phyloP scores from a whole-genome alignment of 2,888 invertebrate species.

The Molorchus minor region DNA sequence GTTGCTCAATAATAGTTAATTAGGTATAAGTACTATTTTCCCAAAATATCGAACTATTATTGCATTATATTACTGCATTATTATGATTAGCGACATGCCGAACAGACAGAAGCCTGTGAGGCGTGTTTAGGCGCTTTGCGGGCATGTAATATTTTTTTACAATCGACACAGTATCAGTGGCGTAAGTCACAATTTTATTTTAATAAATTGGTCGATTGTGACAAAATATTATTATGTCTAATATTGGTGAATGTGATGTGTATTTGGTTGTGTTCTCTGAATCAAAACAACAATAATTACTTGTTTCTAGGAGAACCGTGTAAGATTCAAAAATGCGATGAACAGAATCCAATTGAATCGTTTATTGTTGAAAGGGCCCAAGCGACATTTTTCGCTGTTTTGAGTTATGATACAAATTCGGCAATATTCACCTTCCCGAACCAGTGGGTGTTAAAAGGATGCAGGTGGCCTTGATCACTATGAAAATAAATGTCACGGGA shows the following conservation, averaged over 20 bases:
- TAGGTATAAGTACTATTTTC: constrained; percentile 18
- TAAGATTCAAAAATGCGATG: constrained; percentile 8
- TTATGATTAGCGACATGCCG: constrained; percentile 6
- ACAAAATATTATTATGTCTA: neutral
- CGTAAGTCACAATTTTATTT: neutral
- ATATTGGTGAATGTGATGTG: neutral
- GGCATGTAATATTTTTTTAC: constrained; percentile 1
- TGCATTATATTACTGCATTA: no score
- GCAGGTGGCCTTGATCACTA: no score
- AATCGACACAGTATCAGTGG: constrained; percentile 1
- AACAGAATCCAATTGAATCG: constrained; percentile 16
- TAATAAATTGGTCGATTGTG: neutral
- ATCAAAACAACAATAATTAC: constrained; percentile 9
- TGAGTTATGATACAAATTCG: no score
- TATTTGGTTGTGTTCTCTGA: constrained; percentile 6
- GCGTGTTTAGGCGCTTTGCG: constrained; percentile 4
- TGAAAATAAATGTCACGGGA: no score
- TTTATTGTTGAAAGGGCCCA: no score
- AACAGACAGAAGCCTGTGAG: constrained; percentile 13
- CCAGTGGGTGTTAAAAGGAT: no score
- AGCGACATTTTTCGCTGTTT: no score
- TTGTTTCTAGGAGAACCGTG: constrained; percentile 2
- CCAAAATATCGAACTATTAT: neutral
- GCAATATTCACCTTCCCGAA: no score
- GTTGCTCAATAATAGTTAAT: no score